Conservation (phyloP, 2,797 vertebrate species). For the Rhyacichthys aspro region DNA sequence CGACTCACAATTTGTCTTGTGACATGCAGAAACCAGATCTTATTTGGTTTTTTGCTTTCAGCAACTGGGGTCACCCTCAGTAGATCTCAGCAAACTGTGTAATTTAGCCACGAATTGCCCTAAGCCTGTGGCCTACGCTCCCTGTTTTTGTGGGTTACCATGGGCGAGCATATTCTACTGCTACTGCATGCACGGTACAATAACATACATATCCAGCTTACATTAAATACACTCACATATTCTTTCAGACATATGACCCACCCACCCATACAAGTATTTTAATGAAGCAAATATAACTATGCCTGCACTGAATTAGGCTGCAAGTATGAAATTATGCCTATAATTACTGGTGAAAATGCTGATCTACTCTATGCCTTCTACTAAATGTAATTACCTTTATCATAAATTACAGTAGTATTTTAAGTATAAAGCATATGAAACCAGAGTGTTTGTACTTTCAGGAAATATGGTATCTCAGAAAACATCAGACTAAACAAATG, state of each 20-base stretch:
- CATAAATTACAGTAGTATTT: neutral
- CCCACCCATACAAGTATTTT: slow-evolving; percentile 5
- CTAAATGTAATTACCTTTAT: neutral
- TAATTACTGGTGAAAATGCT: slow-evolving; percentile 11
- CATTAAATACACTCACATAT: slow-evolving; percentile 20
- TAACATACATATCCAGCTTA: slow-evolving; percentile 11
- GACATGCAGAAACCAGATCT: slow-evolving; percentile 40
- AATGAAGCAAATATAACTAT: slow-evolving; percentile 16
- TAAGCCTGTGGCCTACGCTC: slow-evolving; percentile 49
- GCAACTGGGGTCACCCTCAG: slow-evolving; percentile 72
- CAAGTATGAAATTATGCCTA: neutral
- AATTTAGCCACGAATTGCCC: slow-evolving; percentile 65
- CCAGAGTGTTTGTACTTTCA: neutral
- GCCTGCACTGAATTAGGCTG: neutral
- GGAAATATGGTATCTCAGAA: slow-evolving; percentile 10
- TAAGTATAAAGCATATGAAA: slow-evolving; percentile 3
- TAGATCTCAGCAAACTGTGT: slow-evolving; percentile 74
- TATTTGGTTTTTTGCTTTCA: slow-evolving; percentile 69
- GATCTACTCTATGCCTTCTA: neutral
- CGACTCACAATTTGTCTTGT: slow-evolving; percentile 8
- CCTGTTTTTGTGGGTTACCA: slow-evolving; percentile 51
- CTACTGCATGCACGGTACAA: slow-evolving; percentile 15
- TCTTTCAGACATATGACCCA: neutral
- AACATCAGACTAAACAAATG: slow-evolving; percentile 29
- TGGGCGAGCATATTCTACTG: slow-evolving; percentile 44